These are phyloP conservation scores for Meta bourneti DNA, from an alignment of 2,888 invertebrate species.

Conservation along the genomic window DNA sequence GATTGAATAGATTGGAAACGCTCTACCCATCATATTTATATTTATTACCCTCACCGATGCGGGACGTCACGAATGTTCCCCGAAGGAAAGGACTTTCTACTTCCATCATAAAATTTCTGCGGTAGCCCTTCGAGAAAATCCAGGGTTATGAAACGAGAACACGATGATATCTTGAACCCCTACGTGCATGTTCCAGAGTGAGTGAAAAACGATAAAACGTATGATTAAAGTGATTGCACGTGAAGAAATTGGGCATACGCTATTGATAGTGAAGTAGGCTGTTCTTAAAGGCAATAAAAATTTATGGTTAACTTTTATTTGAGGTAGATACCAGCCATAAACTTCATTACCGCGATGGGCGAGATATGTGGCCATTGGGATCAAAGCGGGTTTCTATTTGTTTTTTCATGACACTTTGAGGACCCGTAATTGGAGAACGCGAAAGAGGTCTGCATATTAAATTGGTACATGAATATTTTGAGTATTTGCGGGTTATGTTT, in stretches of 20 bases:
- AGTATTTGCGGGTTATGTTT: too few relatives aligned
- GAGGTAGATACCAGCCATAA: slow-evolving; percentile 3
- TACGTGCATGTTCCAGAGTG: background rate
- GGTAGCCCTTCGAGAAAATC: too few relatives aligned
- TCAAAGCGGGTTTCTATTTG: background rate
- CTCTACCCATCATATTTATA: too few relatives aligned
- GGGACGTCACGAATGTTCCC: too few relatives aligned
- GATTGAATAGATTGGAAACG: too few relatives aligned
- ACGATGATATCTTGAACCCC: background rate
- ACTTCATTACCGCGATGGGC: background rate
- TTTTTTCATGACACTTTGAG: background rate
- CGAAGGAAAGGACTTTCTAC: too few relatives aligned
- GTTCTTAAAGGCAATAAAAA: slow-evolving; percentile 23
- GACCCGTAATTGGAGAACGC: background rate
- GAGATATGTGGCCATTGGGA: background rate
- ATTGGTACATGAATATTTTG: too few relatives aligned
- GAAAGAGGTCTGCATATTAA: too few relatives aligned
- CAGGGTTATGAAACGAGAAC: background rate
- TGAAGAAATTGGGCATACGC: background rate
- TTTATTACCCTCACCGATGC: too few relatives aligned
- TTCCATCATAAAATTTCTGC: too few relatives aligned
- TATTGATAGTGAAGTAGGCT: slow-evolving; percentile 23
- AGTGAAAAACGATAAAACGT: background rate
- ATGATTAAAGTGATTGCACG: slow-evolving; percentile 28
- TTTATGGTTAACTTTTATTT: slow-evolving; percentile 40